Evolutionary conservation across 2,797 vertebrate genomes (phyloP).

Genomic region (Sebastes paucispinis): DNA sequence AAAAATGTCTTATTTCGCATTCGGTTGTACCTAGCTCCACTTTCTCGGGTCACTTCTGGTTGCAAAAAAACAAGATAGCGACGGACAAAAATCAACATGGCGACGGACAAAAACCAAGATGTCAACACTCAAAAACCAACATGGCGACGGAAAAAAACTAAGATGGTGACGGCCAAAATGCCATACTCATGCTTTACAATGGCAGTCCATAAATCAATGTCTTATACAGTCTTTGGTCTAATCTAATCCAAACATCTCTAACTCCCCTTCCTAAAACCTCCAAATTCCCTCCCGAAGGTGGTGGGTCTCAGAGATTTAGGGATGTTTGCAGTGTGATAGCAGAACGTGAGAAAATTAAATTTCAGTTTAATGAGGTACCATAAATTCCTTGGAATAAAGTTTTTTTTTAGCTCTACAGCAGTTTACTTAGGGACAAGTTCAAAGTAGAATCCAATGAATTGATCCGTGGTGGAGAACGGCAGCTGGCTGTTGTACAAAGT

Average conservation of each 20-base stretch:
- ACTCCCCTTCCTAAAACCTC: neutral
- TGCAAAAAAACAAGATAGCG: no score
- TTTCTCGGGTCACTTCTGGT: no score
- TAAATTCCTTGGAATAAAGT: neutral
- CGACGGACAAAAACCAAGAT: no score
- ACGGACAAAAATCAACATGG: no score
- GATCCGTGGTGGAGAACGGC: neutral
- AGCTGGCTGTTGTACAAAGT: neutral
- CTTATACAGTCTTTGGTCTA: neutral
- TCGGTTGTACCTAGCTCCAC: no score
- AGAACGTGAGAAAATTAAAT: neutral
- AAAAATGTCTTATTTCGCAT: no score
- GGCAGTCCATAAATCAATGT: neutral
- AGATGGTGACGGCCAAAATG: neutral
- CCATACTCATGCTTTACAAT: fast-evolving
- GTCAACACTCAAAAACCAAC: fast-evolving
- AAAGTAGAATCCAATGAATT: constrained; percentile 13
- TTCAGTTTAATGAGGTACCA: neutral
- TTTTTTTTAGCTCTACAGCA: neutral
- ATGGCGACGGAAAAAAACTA: fast-evolving
- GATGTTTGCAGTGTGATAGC: neutral
- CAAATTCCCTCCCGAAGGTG: neutral
- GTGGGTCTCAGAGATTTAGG: neutral
- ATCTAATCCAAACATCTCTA: neutral
- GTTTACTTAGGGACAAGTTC: constrained; percentile 4